Evolutionary conservation across 2,888 invertebrate species (phyloP), one percentile per base, ranked within the genome.

Genomic region (Tenthredo amoena): DNA sequence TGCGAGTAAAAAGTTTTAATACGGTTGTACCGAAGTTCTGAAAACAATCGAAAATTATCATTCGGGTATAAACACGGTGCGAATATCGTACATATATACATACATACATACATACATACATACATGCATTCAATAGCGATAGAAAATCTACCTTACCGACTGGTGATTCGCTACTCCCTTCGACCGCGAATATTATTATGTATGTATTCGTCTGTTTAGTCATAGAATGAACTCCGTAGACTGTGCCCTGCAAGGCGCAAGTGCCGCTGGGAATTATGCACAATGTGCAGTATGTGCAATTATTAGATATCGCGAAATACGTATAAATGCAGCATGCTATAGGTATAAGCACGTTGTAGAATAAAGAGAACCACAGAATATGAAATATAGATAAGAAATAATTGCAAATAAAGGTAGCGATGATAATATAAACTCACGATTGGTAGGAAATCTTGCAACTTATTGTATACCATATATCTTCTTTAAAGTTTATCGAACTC

Each of bases 91-190:
- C 47, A 47, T 47, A 50, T 18, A 18, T 18, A 18, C 50, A 18
- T 37, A 43, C 50, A 18, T 50, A 50, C 50, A 18, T 5, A 18
- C 50, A 18, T 37, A 43, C 43, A 43, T 10, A 2, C 55, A 50
- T n/a, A n/a, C 55, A 55, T n/a, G n/a, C 55, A 55, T 37, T 72
- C 9, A 40, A 72, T 40, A n/a, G 18, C 15, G 15, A 26, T 2
- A 15, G 26, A 31, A 34, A 72, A 72, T 72, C 71, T 72, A 34
- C 40, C 18, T 72, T 72, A 72, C 37, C 71, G 71, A 72, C 71
- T 72, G 71, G n/a, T 18, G 71, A 37, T 68, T 34, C 26, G 12
- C 26, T 26, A 62, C 26, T 62, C 62, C 62, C 62, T 26, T 62
- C 26, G 62, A 62, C 55, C 55, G n/a, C 55, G n/a, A 55, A 55